phyloP scores from a whole-genome alignment of 2,797 vertebrate genomes.

The Tokudaia muenninki region DNA sequence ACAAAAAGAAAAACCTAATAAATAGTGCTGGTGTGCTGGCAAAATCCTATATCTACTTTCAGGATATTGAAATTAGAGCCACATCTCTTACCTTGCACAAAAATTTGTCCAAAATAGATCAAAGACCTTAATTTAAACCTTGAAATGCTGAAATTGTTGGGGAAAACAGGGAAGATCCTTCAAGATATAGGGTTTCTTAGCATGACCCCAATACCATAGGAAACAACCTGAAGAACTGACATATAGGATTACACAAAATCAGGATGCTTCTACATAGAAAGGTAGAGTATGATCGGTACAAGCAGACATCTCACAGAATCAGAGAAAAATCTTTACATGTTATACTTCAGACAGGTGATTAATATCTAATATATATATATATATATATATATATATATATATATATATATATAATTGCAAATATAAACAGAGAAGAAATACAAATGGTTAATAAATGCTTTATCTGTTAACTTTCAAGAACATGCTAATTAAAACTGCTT shows the following conservation, averaged over 20 bases:
- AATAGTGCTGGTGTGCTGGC: background rate
- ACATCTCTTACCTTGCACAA: background rate
- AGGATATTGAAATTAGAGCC: background rate
- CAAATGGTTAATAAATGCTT: background rate
- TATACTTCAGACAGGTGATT: background rate
- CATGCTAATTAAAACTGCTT: background rate
- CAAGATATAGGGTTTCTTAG: background rate
- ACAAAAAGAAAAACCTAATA: background rate
- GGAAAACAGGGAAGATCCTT: background rate
- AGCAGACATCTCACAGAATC: background rate
- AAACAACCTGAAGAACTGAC: background rate
- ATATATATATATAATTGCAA: background rate
- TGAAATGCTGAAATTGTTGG: background rate
- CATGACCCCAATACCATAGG: background rate
- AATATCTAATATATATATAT: background rate
- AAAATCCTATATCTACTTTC: background rate
- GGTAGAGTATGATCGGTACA: background rate
- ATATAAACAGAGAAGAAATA: background rate
- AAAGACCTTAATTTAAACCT: background rate
- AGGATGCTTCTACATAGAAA: background rate
- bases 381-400: too few relatives aligned
- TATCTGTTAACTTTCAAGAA: background rate
- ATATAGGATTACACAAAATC: background rate
- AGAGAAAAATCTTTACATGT: background rate
- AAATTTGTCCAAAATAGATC: background rate